A percentile compares a stretch with the other conserved stretches of the same genome.
Conservation (phyloP, 1,140 invertebrate species). For the Myzus persicae region DNA sequence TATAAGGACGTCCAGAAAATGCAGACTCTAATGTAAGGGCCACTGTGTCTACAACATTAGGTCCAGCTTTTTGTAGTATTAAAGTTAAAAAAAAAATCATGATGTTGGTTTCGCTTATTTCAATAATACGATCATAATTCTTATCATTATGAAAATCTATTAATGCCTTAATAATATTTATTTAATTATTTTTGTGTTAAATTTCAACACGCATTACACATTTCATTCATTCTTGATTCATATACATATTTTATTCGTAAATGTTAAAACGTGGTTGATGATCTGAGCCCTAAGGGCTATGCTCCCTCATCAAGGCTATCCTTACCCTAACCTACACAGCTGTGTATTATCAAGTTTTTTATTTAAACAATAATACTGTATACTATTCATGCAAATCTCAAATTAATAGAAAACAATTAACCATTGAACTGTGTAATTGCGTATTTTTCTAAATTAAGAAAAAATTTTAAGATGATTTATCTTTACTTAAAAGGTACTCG, state of each 20-base stretch:
- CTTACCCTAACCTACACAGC: neutral
- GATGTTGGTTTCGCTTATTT: neutral
- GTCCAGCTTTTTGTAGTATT: neutral
- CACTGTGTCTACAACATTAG: slow-evolving; percentile 29
- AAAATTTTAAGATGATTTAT: neutral
- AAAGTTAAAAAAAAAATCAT: neutral
- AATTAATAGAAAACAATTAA: neutral
- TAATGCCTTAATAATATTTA: neutral
- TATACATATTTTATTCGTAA: neutral
- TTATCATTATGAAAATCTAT: neutral
- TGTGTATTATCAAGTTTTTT: neutral
- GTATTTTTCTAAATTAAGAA: neutral
- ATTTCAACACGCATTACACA: neutral
- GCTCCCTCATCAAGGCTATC: neutral
- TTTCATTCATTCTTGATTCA: neutral
- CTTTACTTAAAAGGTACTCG: neutral
- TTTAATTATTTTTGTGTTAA: neutral
- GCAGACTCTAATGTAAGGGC: slow-evolving; percentile 48
- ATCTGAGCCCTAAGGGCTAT: neutral
- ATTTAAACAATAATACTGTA: neutral
- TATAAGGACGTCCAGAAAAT: slow-evolving; percentile 58
- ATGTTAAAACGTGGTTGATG: neutral
- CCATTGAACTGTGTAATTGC: neutral
- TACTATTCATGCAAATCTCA: neutral
- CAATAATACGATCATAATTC: neutral